These are phyloP conservation scores for Diachasmimorpha longicaudata DNA, from an alignment of 1,140 invertebrate species.

Conservation along the genomic window DNA sequence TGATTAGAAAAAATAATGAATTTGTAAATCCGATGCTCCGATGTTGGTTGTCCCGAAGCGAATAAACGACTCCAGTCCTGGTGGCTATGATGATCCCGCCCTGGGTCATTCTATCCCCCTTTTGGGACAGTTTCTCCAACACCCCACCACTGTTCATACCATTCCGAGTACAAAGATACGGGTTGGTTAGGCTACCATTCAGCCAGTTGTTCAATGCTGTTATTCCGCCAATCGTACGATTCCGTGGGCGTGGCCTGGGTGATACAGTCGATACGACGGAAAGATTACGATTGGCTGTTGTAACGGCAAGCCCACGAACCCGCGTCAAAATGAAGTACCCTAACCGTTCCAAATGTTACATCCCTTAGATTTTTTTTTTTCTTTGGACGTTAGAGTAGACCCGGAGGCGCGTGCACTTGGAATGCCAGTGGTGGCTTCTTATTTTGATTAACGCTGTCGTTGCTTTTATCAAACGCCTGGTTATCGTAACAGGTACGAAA, in stretches of 20 bases:
- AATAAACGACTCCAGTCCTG: neutral
- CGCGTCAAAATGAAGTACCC: conserved; percentile 14
- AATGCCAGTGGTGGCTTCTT: neutral
- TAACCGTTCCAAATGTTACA: conserved; percentile 2
- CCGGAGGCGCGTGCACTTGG: neutral
- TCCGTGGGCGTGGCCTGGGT: conserved; percentile 1
- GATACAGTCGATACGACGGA: conserved; percentile 8
- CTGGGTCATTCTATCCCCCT: neutral
- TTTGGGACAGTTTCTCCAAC: neutral
- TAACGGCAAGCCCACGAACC: conserved; percentile 19
- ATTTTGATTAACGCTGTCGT: neutral
- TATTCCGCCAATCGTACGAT: conserved; percentile 21
- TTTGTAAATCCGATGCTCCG: neutral
- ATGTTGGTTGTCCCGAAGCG: conserved; percentile 6
- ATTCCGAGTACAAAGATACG: conserved; percentile 7
- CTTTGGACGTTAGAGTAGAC: neutral
- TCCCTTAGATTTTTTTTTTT: neutral
- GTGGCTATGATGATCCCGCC: neutral
- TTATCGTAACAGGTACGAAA: neutral
- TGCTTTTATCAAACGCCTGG: neutral
- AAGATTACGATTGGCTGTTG: conserved; percentile 17
- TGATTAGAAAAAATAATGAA: neutral
- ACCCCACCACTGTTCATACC: neutral
- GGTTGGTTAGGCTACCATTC: neutral
- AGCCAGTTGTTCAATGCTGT: neutral